Evolutionary conservation across 2,113 vertebrate species (phyloP).

Genomic region (Limanda limanda): DNA sequence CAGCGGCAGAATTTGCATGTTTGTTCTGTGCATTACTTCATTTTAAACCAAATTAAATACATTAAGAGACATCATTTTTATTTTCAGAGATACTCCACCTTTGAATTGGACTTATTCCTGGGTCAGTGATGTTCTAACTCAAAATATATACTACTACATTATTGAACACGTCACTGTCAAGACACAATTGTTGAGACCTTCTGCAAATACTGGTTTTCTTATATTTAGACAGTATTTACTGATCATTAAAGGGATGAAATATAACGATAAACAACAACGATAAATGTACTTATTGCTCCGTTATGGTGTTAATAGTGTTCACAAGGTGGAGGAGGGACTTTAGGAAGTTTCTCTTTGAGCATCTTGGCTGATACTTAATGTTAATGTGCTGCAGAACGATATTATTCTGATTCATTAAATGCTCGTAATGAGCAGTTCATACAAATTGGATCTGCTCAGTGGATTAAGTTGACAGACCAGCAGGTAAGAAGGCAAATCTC

Average conservation of each 20-base stretch:
- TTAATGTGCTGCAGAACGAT: not conserved
- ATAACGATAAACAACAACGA: no score
- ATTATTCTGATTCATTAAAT: not conserved
- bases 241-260: not conserved
- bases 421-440: constrained; percentile 2
- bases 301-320: not conserved
- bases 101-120: no score
- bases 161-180: no score
- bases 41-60: no score
- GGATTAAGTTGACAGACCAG: constrained; percentile 5
- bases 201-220: no score
- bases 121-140: no score
- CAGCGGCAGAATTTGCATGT: not conserved
- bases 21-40: no score
- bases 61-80: not conserved
- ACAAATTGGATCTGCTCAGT: constrained; percentile 1
- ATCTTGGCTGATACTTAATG: no score
- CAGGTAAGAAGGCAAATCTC: constrained; percentile 5
- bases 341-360: not conserved
- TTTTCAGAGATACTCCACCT: no score
- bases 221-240: not conserved
- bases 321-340: not conserved
- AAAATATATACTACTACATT: no score
- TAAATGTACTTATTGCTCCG: not conserved
- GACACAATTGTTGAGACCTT: no score